Evolutionary conservation across 2,797 vertebrate species (phyloP).

Genomic region (Halcyon leucocephala): DNA sequence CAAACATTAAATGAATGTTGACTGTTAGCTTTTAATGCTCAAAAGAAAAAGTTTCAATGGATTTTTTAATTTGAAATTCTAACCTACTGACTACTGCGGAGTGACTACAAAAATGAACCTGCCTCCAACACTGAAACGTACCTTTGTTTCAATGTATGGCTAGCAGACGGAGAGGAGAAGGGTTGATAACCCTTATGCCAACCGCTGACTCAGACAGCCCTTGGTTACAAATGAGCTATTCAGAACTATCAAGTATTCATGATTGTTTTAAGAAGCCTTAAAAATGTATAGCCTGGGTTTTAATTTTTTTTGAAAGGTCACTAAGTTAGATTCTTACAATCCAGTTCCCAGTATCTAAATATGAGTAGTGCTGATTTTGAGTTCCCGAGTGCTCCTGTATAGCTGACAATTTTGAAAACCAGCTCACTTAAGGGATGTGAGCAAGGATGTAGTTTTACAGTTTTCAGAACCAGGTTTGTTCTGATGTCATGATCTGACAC

Average conservation of each 20-base stretch:
- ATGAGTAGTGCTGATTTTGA: background rate
- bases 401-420: background rate
- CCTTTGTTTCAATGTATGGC: background rate
- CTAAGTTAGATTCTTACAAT: background rate
- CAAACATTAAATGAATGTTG: background rate
- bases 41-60: background rate
- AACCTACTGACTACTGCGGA: background rate
- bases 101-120: background rate
- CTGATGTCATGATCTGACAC: background rate
- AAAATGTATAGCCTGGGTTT: background rate
- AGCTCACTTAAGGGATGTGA: background rate
- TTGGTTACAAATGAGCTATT: slow-evolving; percentile 30
- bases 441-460: background rate
- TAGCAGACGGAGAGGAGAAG: background rate
- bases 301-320: background rate
- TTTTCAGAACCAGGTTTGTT: background rate
- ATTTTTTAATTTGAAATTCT: slow-evolving; percentile 24
- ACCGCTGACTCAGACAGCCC: background rate
- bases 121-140: background rate
- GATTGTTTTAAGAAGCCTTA: background rate
- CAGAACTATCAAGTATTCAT: slow-evolving; percentile 4
- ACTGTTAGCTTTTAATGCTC: background rate
- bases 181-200: background rate
- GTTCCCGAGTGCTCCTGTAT: background rate
- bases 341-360: background rate